Conservation (phyloP, 2,888 invertebrate genomes). For the Schizaphis graminum region DNA sequence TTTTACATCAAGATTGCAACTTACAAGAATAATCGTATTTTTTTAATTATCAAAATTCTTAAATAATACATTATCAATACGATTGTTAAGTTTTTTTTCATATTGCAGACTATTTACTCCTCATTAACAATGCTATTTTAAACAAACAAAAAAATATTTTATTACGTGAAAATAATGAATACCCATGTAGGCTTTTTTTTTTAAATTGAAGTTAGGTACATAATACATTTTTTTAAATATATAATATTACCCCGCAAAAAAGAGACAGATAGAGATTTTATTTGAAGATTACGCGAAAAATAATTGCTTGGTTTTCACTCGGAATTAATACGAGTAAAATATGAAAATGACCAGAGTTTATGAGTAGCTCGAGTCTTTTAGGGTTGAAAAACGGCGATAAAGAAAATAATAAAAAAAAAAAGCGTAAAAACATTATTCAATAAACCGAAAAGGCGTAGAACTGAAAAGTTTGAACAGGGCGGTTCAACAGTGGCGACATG, state of each 20-base stretch:
- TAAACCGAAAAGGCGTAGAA: not conserved
- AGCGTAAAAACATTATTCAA: not conserved
- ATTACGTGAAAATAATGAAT: not conserved
- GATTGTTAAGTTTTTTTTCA: not conserved
- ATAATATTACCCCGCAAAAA: not conserved
- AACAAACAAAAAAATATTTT: not conserved
- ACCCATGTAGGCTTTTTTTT: not conserved
- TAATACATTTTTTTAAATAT: not conserved
- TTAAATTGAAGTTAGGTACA: not conserved
- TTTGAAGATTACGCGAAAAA: not conserved
- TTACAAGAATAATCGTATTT: not conserved
- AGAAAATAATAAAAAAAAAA: not conserved
- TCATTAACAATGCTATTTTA: not conserved
- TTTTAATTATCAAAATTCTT: not conserved
- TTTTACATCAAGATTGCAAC: not conserved
- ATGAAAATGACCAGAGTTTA: not conserved
- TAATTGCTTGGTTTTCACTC: not conserved
- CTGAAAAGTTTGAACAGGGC: not conserved
- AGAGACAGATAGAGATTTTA: not conserved
- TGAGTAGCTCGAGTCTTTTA: not conserved
- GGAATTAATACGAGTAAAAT: constrained; percentile 14
- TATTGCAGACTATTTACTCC: not conserved
- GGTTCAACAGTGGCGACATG: not conserved
- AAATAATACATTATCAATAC: not conserved
- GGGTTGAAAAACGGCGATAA: not conserved